phyloP scores from a whole-genome alignment of 2,113 vertebrate genomes.

The Ptyas mucosa region DNA sequence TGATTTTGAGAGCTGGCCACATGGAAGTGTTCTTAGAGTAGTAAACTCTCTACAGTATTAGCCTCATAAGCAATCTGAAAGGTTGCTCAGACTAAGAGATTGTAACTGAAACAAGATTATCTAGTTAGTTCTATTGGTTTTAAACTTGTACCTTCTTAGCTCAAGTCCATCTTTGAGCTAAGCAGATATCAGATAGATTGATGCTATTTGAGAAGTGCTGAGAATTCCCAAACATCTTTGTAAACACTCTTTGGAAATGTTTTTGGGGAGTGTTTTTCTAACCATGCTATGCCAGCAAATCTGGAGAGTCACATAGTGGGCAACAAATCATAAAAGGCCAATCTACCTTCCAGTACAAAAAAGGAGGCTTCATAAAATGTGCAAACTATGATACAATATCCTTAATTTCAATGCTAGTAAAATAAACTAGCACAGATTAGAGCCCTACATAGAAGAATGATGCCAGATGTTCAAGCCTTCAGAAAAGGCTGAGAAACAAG shows the following conservation, averaged over 20 bases:
- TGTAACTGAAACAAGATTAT: not conserved
- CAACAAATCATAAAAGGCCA: not conserved
- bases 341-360: not conserved
- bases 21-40: not conserved
- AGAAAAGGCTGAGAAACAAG: no score
- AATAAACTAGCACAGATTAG: not conserved
- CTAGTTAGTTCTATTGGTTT: not conserved
- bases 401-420: not conserved
- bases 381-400: not conserved
- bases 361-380: not conserved
- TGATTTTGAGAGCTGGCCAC: not conserved
- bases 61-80: not conserved
- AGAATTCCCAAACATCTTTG: not conserved
- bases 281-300: not conserved
- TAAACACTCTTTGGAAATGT: not conserved
- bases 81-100: not conserved
- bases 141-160: not conserved
- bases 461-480: no score
- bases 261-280: not conserved
- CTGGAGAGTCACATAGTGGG: not conserved
- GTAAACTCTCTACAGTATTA: not conserved
- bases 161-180: not conserved
- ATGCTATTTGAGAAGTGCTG: not conserved
- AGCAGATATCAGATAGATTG: not conserved
- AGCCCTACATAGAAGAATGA: not conserved